Evolutionary conservation across 2,797 vertebrate genomes (phyloP).

Genomic region (Enteromius viviparus): DNA sequence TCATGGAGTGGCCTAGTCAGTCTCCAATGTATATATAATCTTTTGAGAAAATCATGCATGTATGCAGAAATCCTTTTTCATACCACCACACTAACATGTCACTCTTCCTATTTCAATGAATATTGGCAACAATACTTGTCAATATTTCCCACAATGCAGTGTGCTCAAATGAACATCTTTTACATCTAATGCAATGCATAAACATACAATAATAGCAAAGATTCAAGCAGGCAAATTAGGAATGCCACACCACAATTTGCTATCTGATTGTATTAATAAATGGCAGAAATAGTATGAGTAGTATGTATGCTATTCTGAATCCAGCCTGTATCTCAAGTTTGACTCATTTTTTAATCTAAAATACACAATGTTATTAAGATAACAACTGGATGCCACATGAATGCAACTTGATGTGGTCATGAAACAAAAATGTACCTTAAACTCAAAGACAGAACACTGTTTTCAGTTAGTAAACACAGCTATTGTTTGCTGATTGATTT

Average conservation of each 20-base stretch:
- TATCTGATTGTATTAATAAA: neutral
- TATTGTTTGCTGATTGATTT: slow-evolving; percentile 21
- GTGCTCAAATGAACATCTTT: neutral
- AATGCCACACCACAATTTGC: neutral
- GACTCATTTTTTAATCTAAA: neutral
- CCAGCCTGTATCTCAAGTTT: neutral
- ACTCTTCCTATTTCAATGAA: neutral
- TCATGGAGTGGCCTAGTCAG: too few species aligned
- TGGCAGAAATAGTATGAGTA: neutral
- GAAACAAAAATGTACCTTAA: neutral
- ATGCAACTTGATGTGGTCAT: neutral
- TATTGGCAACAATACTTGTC: too few species aligned
- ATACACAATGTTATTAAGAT: neutral
- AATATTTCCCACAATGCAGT: neutral
- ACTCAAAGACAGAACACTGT: neutral
- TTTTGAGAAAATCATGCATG: neutral
- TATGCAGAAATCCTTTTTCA: neutral
- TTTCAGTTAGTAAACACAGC: neutral
- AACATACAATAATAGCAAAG: neutral
- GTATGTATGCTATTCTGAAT: neutral
- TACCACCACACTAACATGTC: neutral
- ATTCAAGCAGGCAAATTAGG: neutral
- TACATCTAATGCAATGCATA: neutral
- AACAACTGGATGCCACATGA: neutral
- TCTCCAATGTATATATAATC: too few species aligned